Conservation (phyloP, 2,888 invertebrate species). For the Macaria liturata region DNA sequence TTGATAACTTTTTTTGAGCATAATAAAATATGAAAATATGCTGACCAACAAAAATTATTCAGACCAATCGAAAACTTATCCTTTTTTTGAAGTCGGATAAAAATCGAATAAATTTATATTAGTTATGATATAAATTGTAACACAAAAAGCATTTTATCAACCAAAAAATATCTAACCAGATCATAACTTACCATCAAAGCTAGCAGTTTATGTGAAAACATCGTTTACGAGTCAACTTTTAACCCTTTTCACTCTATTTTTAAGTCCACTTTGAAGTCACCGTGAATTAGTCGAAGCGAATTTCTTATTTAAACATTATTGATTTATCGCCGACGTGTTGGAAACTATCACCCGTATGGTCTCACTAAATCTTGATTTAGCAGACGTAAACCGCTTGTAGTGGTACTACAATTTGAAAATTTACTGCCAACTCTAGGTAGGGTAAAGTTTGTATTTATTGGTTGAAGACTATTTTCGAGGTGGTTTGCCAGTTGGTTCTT, state of each 20-base stretch:
- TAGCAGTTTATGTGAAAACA: not conserved
- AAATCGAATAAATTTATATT: no score
- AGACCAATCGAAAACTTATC: no score
- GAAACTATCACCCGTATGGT: conserved; percentile 70
- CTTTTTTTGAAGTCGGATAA: no score
- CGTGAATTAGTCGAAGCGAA: conserved; percentile 66
- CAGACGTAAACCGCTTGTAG: conserved; percentile 64
- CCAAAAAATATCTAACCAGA: not conserved
- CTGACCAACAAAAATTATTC: no score
- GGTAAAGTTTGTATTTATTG: conserved; percentile 7
- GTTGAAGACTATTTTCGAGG: conserved; percentile 18
- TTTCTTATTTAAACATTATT: conserved; percentile 66
- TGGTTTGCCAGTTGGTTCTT: conserved; percentile 7
- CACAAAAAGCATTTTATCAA: no score
- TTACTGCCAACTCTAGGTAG: conserved; percentile 49
- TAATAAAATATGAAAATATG: no score
- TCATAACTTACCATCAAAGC: conserved; percentile 10
- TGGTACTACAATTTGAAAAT: conserved; percentile 59
- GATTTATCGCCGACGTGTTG: conserved; percentile 72
- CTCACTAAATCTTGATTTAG: conserved; percentile 77
- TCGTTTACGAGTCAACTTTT: conserved; percentile 51
- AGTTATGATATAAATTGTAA: no score
- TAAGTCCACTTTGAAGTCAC: conserved; percentile 69
- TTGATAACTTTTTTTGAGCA: no score
- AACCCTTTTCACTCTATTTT: conserved; percentile 51